These are phyloP conservation scores for Girardia tigrina DNA, from an alignment of 2,888 invertebrate species.

Conservation along the genomic window DNA sequence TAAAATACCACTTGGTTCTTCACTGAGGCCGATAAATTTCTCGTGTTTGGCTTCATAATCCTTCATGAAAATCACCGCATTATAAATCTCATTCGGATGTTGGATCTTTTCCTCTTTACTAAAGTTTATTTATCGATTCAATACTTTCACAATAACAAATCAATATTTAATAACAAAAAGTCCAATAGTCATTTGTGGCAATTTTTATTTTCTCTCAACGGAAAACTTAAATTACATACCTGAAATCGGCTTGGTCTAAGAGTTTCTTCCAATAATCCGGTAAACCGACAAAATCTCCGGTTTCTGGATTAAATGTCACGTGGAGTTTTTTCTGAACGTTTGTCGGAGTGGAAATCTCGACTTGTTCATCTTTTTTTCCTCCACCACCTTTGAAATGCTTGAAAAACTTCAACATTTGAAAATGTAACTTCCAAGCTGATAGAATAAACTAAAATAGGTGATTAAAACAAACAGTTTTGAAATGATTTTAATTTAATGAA, in stretches of 20 bases:
- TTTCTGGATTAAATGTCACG: slow-evolving; percentile 67
- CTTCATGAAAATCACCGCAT: slow-evolving; percentile 28
- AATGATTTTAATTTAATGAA: too few species aligned
- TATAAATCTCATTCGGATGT: slow-evolving; percentile 35
- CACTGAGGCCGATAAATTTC: background rate
- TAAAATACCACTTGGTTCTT: too few species aligned
- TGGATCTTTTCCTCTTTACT: slow-evolving; percentile 32
- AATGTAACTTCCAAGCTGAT: background rate
- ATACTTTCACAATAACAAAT: background rate
- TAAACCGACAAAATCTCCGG: slow-evolving; percentile 70
- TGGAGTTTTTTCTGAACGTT: slow-evolving; percentile 57
- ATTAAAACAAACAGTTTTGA: background rate
- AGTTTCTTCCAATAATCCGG: slow-evolving; percentile 68
- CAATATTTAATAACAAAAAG: slow-evolving; percentile 5
- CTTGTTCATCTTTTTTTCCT: background rate
- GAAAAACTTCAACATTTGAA: background rate
- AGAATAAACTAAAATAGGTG: background rate
- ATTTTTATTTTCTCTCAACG: too few species aligned
- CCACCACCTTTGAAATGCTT: background rate
- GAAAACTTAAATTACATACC: slow-evolving; percentile 5
- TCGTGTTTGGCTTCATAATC: slow-evolving; percentile 14
- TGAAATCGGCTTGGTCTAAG: slow-evolving; percentile 26
- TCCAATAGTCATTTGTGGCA: too few species aligned
- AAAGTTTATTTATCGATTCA: background rate
- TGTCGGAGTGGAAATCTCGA: slow-evolving; percentile 27